Evolutionary conservation across 2,888 invertebrate genomes (phyloP).

Genomic region (Lasius platythorax): DNA sequence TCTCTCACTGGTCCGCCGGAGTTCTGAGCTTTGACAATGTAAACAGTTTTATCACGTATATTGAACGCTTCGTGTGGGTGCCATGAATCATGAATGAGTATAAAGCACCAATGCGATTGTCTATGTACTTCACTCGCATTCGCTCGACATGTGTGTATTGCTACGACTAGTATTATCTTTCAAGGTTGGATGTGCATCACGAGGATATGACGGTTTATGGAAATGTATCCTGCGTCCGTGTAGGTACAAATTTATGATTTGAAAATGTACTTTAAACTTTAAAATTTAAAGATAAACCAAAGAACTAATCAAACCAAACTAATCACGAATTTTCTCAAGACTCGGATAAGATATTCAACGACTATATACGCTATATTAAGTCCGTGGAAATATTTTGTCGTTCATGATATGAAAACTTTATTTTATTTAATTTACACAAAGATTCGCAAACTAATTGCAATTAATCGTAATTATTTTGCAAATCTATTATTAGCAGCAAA

Average conservation of each 20-base stretch:
- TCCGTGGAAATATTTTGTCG: not conserved
- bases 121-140: not conserved
- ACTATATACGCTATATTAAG: not conserved
- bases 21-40: slow-evolving; percentile 17
- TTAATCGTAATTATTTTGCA: not conserved
- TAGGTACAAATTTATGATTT: not conserved
- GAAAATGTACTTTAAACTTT: not conserved
- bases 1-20: not conserved
- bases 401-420: not conserved
- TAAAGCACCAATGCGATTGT: slow-evolving; percentile 38
- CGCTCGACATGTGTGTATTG: slow-evolving; percentile 2
- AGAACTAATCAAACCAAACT: not conserved
- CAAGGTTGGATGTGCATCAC: slow-evolving; percentile 37
- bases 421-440: not conserved
- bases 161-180: slow-evolving; percentile 35
- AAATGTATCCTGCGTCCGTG: slow-evolving; percentile 4
- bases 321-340: not conserved
- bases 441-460: not conserved
- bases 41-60: slow-evolving; percentile 48
- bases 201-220: slow-evolving; percentile 10
- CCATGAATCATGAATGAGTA: slow-evolving; percentile 51
- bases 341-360: not conserved
- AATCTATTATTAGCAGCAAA: not conserved
- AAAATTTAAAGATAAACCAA: not conserved
- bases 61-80: slow-evolving; percentile 7